phyloP scores from a whole-genome alignment of 1,140 invertebrate species.

The Habropoda laboriosa region DNA sequence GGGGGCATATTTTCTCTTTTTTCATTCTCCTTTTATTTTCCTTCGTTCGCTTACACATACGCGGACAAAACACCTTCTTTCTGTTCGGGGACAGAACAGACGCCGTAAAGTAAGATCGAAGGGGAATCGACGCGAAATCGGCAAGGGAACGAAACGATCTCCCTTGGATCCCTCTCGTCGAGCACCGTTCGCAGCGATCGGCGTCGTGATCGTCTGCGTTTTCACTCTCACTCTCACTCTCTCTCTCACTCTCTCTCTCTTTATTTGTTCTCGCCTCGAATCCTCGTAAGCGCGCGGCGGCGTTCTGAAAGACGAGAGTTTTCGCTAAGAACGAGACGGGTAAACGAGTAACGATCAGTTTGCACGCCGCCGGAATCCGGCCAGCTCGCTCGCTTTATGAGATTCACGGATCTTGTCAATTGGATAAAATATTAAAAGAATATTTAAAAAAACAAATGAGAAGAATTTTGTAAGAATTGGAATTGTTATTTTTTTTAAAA shows the following conservation, averaged over 20 bases:
- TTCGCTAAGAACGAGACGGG: slow-evolving; percentile 75
- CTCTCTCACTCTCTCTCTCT: slow-evolving; percentile 20
- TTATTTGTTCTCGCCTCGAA: slow-evolving; percentile 4
- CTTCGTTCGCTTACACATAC: no score
- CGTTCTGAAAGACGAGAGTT: slow-evolving; percentile 69
- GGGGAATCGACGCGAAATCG: background rate
- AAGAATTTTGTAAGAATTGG: no score
- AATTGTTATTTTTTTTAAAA: no score
- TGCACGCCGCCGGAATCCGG: slow-evolving; percentile 65
- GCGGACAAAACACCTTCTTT: no score
- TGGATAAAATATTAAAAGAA: no score
- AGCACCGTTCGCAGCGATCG: slow-evolving; percentile 21
- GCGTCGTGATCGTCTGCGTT: slow-evolving; percentile 4
- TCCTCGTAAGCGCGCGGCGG: slow-evolving; percentile 45
- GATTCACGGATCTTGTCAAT: background rate
- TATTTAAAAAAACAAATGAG: background rate
- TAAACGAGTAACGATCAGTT: slow-evolving; percentile 77
- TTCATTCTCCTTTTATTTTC: background rate
- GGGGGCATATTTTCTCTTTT: background rate
- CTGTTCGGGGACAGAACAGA: no score
- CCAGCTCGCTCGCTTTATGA: slow-evolving; percentile 10
- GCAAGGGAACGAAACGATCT: background rate
- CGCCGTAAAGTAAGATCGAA: background rate
- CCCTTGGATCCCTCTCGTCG: slow-evolving; percentile 6
- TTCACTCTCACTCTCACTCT: background rate